These are phyloP conservation scores for Reinhardtius hippoglossoides DNA, from an alignment of 2,113 vertebrate species.

Conservation along the genomic window DNA sequence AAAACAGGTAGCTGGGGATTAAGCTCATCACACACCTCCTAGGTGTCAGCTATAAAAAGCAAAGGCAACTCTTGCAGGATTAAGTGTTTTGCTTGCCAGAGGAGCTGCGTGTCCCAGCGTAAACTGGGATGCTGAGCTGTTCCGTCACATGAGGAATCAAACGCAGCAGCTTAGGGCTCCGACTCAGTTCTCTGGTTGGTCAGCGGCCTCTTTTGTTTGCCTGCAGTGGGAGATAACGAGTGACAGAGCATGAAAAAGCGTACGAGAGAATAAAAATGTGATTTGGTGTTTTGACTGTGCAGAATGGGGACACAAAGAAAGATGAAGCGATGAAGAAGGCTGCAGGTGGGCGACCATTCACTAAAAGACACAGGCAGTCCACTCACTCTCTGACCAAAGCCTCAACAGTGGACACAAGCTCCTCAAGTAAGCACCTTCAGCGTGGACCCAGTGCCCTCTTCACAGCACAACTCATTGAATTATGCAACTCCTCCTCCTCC, in stretches of 20 bases:
- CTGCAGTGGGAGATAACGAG: background rate
- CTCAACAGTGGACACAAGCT: conserved; percentile 88
- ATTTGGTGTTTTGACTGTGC: conserved; percentile 36
- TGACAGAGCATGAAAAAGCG: background rate
- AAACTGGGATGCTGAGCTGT: conserved; percentile 51
- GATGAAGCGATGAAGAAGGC: conserved; percentile 67
- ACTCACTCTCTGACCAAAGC: conserved; percentile 91
- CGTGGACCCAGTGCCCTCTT: conserved; percentile 16
- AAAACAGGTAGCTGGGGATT: conserved; percentile 65
- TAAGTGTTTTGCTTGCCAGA: conserved; percentile 59
- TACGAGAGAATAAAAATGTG: conserved; percentile 4
- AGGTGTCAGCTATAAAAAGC: conserved; percentile 70
- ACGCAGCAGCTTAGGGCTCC: conserved; percentile 32
- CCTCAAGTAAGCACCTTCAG: conserved; percentile 88
- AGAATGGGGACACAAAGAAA: conserved; percentile 82
- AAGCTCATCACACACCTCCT: conserved; percentile 43
- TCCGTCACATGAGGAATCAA: conserved; percentile 60
- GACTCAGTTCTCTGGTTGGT: conserved; percentile 48
- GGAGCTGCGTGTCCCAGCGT: conserved; percentile 40
- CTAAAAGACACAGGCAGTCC: conserved; percentile 76
- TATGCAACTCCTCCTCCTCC: conserved; percentile 19
- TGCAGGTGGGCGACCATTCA: conserved; percentile 59
- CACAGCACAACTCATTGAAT: conserved; percentile 28
- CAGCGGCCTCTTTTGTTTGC: conserved; percentile 38
- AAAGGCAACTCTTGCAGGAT: conserved; percentile 67